These are phyloP conservation scores for Epinephelus awoara DNA, from an alignment of 2,797 vertebrate species.

Conservation along the genomic window DNA sequence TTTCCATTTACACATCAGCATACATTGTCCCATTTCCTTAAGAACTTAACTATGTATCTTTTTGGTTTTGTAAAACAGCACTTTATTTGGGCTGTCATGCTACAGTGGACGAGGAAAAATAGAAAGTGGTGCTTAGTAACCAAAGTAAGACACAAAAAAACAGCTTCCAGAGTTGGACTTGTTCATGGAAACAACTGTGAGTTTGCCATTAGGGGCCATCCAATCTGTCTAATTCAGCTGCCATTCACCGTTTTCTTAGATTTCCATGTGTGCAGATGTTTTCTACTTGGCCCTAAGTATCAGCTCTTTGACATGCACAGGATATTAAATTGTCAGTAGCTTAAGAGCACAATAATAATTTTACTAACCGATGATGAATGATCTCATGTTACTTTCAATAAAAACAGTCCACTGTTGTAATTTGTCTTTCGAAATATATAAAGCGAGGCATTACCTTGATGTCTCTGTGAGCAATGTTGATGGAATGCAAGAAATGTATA, in stretches of 20 bases:
- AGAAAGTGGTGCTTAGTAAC: not conserved
- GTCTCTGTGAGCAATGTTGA: conserved; percentile 94
- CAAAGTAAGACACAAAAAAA: not conserved
- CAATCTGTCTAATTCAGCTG: not conserved
- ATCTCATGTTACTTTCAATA: not conserved
- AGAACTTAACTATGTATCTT: not conserved
- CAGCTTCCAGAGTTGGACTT: not conserved
- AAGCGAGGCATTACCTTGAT: conserved; percentile 87
- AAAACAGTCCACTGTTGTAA: not conserved
- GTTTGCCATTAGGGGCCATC: not conserved
- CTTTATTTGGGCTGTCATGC: not conserved
- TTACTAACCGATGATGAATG: not conserved
- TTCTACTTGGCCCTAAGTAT: not conserved
- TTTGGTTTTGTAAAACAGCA: not conserved
- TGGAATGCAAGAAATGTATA: conserved; percentile 91
- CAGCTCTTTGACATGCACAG: not conserved
- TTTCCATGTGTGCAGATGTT: not conserved
- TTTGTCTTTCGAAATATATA: not conserved
- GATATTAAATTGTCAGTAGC: not conserved
- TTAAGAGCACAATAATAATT: not conserved
- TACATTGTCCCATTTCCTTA: not conserved
- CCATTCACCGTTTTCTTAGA: conserved; percentile 3
- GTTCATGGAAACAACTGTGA: conserved; percentile 3
- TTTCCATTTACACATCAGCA: not conserved
- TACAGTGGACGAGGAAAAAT: not conserved